phyloP scores from a whole-genome alignment of 2,797 vertebrate species.

The Strix occidentalis region DNA sequence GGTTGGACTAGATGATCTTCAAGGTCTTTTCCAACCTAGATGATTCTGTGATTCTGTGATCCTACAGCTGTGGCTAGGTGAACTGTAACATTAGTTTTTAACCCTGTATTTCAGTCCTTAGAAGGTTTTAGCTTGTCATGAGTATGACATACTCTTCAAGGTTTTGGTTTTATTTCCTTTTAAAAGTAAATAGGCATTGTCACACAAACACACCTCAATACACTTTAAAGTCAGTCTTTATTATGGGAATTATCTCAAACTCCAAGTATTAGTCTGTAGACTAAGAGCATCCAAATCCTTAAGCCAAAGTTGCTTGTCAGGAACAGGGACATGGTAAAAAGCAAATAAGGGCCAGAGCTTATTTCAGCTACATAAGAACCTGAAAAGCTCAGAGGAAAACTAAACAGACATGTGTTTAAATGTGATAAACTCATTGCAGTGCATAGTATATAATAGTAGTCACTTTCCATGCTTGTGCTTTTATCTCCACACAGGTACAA shows the following conservation, averaged over 20 bases:
- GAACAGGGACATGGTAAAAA: neutral
- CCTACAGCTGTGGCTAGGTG: neutral
- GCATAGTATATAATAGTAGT: fast-evolving
- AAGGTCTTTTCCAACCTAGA: too few species aligned
- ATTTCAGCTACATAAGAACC: neutral
- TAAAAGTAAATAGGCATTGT: neutral
- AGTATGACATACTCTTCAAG: neutral
- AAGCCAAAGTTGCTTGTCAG: neutral
- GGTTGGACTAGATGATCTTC: too few species aligned
- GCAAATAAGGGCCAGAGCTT: neutral
- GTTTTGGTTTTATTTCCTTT: neutral
- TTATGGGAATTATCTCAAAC: neutral
- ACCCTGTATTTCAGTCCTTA: neutral
- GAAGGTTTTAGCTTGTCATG: neutral
- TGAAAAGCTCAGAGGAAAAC: neutral
- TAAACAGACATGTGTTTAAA: fast-evolving
- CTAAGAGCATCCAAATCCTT: neutral
- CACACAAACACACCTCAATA: neutral
- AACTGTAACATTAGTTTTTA: neutral
- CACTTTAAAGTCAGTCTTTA: neutral
- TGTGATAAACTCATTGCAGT: neutral
- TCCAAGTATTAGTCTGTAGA: neutral
- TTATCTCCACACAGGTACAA: neutral
- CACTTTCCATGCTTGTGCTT: neutral
- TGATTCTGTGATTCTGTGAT: neutral